Percentiles rank a stretch among this genome's conserved stretches.
phyloP scores from a whole-genome alignment of 2,113 vertebrate genomes.

The Perca flavescens region DNA sequence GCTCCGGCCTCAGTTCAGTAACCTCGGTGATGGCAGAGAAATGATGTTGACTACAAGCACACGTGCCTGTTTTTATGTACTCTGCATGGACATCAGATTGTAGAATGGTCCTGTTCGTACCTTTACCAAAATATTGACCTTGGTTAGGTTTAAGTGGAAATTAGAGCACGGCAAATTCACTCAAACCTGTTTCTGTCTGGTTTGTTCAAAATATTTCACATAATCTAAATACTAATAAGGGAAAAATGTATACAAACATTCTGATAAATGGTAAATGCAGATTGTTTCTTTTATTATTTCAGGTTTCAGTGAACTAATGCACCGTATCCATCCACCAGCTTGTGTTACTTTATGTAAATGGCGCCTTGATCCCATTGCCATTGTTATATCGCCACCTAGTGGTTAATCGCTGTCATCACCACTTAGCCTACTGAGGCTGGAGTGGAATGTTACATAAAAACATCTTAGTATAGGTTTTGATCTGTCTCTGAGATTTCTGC shows the following conservation, averaged over 20 bases:
- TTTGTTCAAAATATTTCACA: neutral
- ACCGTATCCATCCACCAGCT: neutral
- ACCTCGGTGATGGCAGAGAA: conserved; percentile 38
- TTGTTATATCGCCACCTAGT: conserved; percentile 52
- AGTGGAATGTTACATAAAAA: neutral
- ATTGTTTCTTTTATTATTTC: neutral
- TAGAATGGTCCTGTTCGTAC: neutral
- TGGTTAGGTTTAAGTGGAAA: neutral
- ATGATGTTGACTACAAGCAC: neutral
- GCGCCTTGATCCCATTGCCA: neutral
- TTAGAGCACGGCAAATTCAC: neutral
- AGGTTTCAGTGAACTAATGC: neutral
- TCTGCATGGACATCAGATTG: neutral
- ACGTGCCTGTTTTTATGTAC: neutral
- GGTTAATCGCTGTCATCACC: conserved; percentile 30
- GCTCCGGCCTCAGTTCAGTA: conserved; percentile 43
- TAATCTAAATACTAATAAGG: neutral
- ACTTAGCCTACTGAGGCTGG: neutral
- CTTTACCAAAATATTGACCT: neutral
- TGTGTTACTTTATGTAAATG: neutral
- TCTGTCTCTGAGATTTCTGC: too few species aligned
- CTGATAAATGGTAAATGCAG: neutral
- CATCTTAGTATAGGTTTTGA: too few species aligned
- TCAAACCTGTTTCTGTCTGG: neutral
- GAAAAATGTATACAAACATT: neutral